Base-by-base conservation (phyloP, 2,888 invertebrate species). In the Colletes collaris region DNA sequence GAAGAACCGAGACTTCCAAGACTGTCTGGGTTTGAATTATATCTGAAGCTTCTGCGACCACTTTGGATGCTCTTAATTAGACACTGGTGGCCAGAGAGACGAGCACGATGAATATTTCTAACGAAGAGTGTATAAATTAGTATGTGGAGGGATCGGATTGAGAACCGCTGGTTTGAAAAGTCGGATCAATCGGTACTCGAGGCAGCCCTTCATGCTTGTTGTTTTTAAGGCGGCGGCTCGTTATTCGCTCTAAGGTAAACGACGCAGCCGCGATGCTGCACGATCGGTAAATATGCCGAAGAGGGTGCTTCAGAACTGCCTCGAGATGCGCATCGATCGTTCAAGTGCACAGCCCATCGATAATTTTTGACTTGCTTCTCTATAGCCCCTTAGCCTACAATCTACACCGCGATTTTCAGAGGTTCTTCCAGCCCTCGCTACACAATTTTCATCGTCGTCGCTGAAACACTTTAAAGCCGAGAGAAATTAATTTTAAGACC, bases 231-330 rank as follows among this genome's bases (percentile, higher is more conserved):
- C 59, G 75, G 62, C 58, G 72, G 63, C 66, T 74, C 80, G 81
- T 79, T 82, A 82, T 85, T 85, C 79, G 67, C 68, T 83, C 69
- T 76, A 76, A 81, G 75, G 76, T 76, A 76, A 83, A 84, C 81
- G 76, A 84, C 66, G 75, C 58, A 72, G 75, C 66, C 67, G 58
- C 81, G 63, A 59, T 27, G 59, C 67, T 76, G 76, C 64, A 68
- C 59, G 73, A 70, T 69, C 73, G 73, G 73, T 74, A 80, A 79
- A 80, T 73, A 80, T 73, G 46, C 66, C 35, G 65, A 74, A 56
- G 78, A 69, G 68, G 58, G 65, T 78, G 68, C 67, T 73, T 68
- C 68, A 72, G 64, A 59, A n/a, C 50, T 19, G 65, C 56, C 69
- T 69, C 65, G 62, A 81, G 81, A 81, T 62, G 64, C 67, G 59